These are phyloP conservation scores for Aleiodes sp. DNA, from an alignment of 1,140 invertebrate genomes.

Conservation along the genomic window DNA sequence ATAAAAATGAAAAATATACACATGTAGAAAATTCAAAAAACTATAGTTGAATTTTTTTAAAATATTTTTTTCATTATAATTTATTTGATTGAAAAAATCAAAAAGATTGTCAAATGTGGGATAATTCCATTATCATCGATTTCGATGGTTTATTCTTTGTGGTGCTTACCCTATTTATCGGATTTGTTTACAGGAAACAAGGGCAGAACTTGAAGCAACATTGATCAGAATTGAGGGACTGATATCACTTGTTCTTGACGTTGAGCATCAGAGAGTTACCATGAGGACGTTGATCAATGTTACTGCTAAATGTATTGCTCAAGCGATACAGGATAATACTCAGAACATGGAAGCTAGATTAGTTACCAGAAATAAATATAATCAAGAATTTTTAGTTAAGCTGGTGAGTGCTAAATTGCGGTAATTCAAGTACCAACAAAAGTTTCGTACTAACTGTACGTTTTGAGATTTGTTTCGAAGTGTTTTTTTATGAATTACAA, in stretches of 20 bases:
- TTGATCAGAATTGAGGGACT: constrained; percentile 63
- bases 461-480: too few relatives aligned
- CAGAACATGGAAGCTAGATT: constrained; percentile 62
- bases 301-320: constrained; percentile 61
- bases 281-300: constrained; percentile 63
- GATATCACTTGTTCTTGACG: constrained; percentile 63
- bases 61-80: too few relatives aligned
- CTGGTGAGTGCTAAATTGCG: constrained; percentile 46
- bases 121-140: too few relatives aligned
- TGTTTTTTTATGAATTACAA: too few relatives aligned
- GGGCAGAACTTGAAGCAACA: constrained; percentile 60
- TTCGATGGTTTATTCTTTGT: constrained; percentile 19
- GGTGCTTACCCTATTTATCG: too few relatives aligned
- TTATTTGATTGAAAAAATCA: too few relatives aligned
- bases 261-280: constrained; percentile 64
- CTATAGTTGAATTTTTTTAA: too few relatives aligned
- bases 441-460: too few relatives aligned
- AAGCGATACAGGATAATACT: constrained; percentile 60
- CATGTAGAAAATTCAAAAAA: too few relatives aligned
- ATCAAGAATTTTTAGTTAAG: constrained; percentile 65
- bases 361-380: constrained; percentile 64
- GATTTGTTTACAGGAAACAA: constrained; percentile 58
- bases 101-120: too few relatives aligned
- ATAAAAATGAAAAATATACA: too few relatives aligned
- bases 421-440: too few relatives aligned